These are phyloP conservation scores for Phyto melanocephala DNA, from an alignment of 2,888 invertebrate genomes.

Conservation along the genomic window DNA sequence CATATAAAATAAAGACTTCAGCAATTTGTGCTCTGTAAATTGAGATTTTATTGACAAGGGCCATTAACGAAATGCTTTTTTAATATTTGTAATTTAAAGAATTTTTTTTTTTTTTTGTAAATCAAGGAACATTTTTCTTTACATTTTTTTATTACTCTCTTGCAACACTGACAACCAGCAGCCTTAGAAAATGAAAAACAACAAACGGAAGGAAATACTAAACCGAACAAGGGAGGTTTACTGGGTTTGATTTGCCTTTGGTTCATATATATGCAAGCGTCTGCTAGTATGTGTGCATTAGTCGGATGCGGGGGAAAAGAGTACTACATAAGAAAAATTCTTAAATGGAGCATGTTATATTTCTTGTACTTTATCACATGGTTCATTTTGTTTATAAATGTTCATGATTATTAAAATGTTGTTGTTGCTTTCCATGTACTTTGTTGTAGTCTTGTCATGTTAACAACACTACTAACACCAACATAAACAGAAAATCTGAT, in stretches of 20 bases:
- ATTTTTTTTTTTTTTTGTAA: not conserved
- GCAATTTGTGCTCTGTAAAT: too few relatives aligned
- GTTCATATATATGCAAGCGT: not conserved
- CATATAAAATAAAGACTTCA: too few relatives aligned
- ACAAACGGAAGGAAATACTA: not conserved
- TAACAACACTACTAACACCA: constrained; percentile 69
- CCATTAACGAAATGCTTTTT: too few relatives aligned
- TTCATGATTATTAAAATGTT: constrained; percentile 58
- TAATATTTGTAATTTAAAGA: too few relatives aligned
- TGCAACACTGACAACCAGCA: not conserved
- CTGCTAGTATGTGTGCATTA: not conserved
- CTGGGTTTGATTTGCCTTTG: not conserved
- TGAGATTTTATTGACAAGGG: too few relatives aligned
- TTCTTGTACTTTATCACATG: constrained; percentile 22
- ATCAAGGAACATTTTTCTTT: too few relatives aligned
- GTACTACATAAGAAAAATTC: constrained; percentile 38
- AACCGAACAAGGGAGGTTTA: not conserved
- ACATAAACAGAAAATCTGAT: constrained; percentile 60
- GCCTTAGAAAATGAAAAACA: not conserved
- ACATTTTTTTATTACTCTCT: not conserved
- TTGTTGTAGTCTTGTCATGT: constrained; percentile 70
- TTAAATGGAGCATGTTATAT: constrained; percentile 52
- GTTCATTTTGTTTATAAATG: constrained; percentile 59
- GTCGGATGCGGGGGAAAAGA: not conserved
- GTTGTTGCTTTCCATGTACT: constrained; percentile 64